A percentile compares a stretch with the other conserved stretches of the same genome.
phyloP scores from a whole-genome alignment of 2,888 invertebrate genomes.

The Cartodere bifasciata region DNA sequence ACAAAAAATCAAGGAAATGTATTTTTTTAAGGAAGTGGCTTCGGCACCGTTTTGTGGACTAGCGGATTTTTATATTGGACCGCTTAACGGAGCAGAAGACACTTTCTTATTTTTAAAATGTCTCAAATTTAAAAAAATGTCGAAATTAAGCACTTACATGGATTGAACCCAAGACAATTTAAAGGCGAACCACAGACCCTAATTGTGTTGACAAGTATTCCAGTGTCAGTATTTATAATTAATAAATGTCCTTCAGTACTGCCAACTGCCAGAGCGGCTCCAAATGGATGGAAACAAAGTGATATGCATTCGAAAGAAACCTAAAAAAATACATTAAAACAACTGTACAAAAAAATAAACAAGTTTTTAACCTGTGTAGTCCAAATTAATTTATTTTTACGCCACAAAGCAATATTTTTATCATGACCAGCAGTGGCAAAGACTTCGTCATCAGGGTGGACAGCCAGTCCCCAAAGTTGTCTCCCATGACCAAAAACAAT shows the following conservation, averaged over 20 bases:
- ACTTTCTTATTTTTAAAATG: too few relatives aligned
- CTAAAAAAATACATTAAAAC: slow-evolving; percentile 30
- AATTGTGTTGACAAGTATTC: slow-evolving; percentile 71
- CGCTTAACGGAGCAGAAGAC: too few relatives aligned
- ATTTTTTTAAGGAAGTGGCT: too few relatives aligned
- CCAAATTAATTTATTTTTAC: slow-evolving; percentile 78
- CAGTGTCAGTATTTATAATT: slow-evolving; percentile 76
- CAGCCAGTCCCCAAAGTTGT: slow-evolving; percentile 76
- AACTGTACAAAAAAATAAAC: background rate
- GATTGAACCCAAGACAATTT: slow-evolving; percentile 77
- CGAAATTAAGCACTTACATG: slow-evolving; percentile 57
- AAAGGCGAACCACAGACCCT: slow-evolving; percentile 79
- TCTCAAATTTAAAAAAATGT: too few relatives aligned
- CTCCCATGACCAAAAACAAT: slow-evolving; percentile 81
- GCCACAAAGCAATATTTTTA: slow-evolving; percentile 82
- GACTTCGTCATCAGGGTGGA: slow-evolving; percentile 82
- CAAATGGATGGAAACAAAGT: slow-evolving; percentile 76
- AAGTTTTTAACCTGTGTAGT: slow-evolving; percentile 54
- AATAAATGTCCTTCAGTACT: slow-evolving; percentile 82
- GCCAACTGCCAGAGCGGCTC: slow-evolving; percentile 76
- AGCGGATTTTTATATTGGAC: too few relatives aligned
- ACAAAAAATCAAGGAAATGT: too few relatives aligned
- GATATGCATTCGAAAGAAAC: slow-evolving; percentile 81
- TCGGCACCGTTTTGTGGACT: too few relatives aligned
- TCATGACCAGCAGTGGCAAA: slow-evolving; percentile 89